Conservation (phyloP, 2,888 invertebrate species). For the Leucoma salicis region DNA sequence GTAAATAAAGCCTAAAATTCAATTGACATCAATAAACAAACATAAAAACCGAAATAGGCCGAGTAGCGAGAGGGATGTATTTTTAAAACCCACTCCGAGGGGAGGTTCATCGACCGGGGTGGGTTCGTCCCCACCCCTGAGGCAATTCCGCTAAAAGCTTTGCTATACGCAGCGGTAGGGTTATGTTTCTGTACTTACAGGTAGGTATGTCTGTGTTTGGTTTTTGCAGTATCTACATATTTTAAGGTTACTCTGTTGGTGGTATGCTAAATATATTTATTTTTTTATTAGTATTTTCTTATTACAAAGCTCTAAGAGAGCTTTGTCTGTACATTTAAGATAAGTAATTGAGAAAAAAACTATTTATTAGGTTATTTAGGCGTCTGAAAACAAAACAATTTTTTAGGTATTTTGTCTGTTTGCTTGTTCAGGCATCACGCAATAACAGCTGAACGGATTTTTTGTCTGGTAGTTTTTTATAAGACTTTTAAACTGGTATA, state of each 20-base stretch:
- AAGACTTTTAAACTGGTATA: too few relatives aligned
- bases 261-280: background rate
- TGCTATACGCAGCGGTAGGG: slow-evolving; percentile 34
- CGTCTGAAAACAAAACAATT: too few relatives aligned
- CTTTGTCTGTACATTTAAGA: too few relatives aligned
- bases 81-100: slow-evolving; percentile 31
- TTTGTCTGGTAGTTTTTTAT: too few relatives aligned
- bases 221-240: slow-evolving; percentile 13
- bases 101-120: slow-evolving; percentile 34
- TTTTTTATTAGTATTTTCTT: too few relatives aligned
- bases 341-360: too few relatives aligned
- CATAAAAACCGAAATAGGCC: slow-evolving; percentile 26
- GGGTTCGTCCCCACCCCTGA: slow-evolving; percentile 27
- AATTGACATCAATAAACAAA: slow-evolving; percentile 26
- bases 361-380: too few relatives aligned
- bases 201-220: slow-evolving; percentile 20
- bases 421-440: too few relatives aligned
- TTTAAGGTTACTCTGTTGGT: slow-evolving; percentile 2
- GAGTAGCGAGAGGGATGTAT: slow-evolving; percentile 26
- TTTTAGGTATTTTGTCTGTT: too few relatives aligned
- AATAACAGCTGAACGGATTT: too few relatives aligned
- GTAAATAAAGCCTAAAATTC: slow-evolving; percentile 13
- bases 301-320: too few relatives aligned
- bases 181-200: slow-evolving; percentile 4
- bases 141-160: slow-evolving; percentile 64